Conservation (phyloP, 2,797 vertebrate species). For the Chloroceryle inda region DNA sequence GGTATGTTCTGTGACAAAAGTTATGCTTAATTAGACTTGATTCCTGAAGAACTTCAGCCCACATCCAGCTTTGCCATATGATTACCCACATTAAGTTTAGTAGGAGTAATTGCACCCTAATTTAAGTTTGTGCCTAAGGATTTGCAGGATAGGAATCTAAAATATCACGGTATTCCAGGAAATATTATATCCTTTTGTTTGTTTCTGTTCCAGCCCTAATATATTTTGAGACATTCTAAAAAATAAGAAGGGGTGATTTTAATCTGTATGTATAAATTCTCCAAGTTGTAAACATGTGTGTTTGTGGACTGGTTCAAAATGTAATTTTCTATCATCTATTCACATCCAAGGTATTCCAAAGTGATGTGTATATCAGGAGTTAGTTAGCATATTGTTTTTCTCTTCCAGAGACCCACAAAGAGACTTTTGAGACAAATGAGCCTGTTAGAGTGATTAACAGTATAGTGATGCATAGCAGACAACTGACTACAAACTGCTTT, state of each 20-base stretch:
- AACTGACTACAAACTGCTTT: not conserved
- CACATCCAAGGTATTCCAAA: not conserved
- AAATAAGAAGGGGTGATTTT: not conserved
- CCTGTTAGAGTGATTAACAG: constrained; percentile 11
- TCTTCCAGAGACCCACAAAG: not conserved
- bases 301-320: not conserved
- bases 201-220: not conserved
- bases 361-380: not conserved
- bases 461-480: constrained; percentile 18
- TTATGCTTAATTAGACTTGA: not conserved
- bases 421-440: not conserved
- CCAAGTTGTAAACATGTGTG: not conserved
- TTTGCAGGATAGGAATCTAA: not conserved
- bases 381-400: not conserved
- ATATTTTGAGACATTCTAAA: not conserved
- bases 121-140: not conserved
- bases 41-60: not conserved
- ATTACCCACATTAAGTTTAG: not conserved
- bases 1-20: not conserved
- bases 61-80: not conserved
- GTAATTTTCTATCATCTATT: not conserved
- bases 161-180: not conserved
- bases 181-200: not conserved
- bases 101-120: not conserved
- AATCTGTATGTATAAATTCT: not conserved